Percentiles rank a stretch among this genome's conserved stretches.
Conservation (phyloP, 2,113 vertebrate genomes). For the Hemiprocne comata region DNA sequence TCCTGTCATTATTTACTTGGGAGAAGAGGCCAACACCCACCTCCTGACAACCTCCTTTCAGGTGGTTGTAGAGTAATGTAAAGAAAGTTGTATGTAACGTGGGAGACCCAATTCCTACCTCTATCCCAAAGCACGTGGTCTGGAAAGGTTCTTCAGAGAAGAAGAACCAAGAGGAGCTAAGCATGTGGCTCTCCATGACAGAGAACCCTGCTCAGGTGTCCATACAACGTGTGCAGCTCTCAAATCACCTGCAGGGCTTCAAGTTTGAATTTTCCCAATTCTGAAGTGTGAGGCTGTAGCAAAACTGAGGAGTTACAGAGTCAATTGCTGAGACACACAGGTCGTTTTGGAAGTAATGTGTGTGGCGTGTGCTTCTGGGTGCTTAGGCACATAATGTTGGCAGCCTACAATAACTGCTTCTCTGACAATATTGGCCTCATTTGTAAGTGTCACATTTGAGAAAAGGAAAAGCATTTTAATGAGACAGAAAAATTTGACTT, state of each 20-base stretch:
- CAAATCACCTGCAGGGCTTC: rapidly evolving
- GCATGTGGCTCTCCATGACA: rapidly evolving
- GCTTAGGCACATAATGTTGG: not conserved
- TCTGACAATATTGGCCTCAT: slow-evolving; percentile 40
- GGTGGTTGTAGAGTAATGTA: too few relatives aligned
- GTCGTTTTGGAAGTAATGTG: not conserved
- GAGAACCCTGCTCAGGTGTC: not conserved
- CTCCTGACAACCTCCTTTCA: too few relatives aligned
- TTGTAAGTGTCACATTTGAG: slow-evolving; percentile 41
- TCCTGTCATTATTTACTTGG: too few relatives aligned
- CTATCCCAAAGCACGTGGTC: rapidly evolving
- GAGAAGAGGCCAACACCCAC: too few relatives aligned
- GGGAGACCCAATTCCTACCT: not conserved
- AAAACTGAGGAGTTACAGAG: not conserved
- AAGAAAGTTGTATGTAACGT: too few relatives aligned
- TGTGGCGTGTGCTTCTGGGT: not conserved
- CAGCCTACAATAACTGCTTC: not conserved
- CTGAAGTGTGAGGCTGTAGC: not conserved
- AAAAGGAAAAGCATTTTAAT: slow-evolving; percentile 61
- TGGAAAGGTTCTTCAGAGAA: not conserved
- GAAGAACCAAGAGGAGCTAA: not conserved
- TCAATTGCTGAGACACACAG: not conserved
- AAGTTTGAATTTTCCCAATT: not conserved
- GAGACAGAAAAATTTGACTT: slow-evolving; percentile 64
- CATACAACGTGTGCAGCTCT: rapidly evolving